Evolutionary conservation across 2,797 vertebrate species (phyloP), one percentile per base, ranked within the genome.

Genomic region (Semaprochilodus insignis): DNA sequence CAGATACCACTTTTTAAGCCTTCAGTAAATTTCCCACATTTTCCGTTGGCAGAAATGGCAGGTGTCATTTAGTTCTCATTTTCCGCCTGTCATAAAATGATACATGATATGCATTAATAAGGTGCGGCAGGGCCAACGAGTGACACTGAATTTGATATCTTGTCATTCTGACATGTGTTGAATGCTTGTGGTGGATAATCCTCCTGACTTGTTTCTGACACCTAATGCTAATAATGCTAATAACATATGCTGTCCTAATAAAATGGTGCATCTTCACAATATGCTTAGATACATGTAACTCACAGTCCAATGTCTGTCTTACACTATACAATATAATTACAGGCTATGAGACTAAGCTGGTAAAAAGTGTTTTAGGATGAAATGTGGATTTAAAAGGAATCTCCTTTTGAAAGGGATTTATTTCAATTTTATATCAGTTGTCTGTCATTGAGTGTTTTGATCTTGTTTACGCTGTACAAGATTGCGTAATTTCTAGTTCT

Each of bases 1-100:
- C 92, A 93, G 91, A 94, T 87, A 77, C 93, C 91, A 92, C 87
- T 91, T 93, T 92, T 84, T 82, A 92, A 85, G 84, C 88, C 27
- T 82, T 89, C 89, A 91, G 89, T 92, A 91, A 87, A 95, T 94
- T 91, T 92, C 84, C 91, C 89, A 90, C 91, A 69, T 88, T 91
- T 88, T 88, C 84, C 95, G 87, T 60, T 86, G 88, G 89, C 90
- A 87, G 83, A 60, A 77, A 88, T 81, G 88, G 89, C 90, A 87
- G 83, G 59, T 75, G 88, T 81, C 93, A 92, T 93, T 93, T 83
- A 85, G 88, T 88, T 63, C 87, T 83, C 87, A 87, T 90, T 90
- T 89, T 88, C 85, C 81, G 88, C 14, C 88, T 92, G 84, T 92
- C 90, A 89, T 72, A 88, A 83, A 6, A 51, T 89, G 90, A 92